Base-by-base conservation (phyloP, 2,888 invertebrate species). In the Leucophora obtusa region DNA sequence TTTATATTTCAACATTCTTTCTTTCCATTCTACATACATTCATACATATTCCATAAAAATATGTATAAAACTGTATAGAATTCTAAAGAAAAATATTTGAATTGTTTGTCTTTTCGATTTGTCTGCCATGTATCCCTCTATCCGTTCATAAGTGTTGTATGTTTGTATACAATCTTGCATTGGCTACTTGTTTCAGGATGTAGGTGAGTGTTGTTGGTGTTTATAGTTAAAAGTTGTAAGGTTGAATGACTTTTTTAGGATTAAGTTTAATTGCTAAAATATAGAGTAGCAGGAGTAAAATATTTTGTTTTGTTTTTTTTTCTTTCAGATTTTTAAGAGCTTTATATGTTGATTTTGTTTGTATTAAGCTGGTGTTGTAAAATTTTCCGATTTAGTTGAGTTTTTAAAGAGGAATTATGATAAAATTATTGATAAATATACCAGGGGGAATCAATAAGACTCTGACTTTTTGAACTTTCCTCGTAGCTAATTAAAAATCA, bases 51-150 rank as follows among this genome's bases (percentile, higher is more conserved):
- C 0, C 5, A 7, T 24, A 62, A 60, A 17, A 60, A 62, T 33
- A 66, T 56, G 59, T 73, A 60, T 60, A 54, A 79, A 82, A 74
- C 69, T 73, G 78, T 75, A 60, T 74, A 74, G 78, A 71, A 81
- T 68, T 82, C 62, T 71, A 71, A 82, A 78, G 74, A 82, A 82
- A 79, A 82, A 79, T 74, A 82, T 79, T 69, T 79, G 63, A 81
- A 81, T 81, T 81, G 81, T 81, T 81, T 81, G 81, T 81, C 77
- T 81, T 81, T 81, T 81, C 81, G 81, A 81, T 81, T 81, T 81
- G 81, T 81, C 81, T 81, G 77, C 70, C 81, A 81, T 81, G 73
- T 77, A 81, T 81, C 81, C 81, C 69, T 68, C 65, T 58, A 81
- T 81, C 73, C 81, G 76, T 81, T 81, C 53, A 73, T 33, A 50